Evolutionary conservation across 2,113 vertebrate species (phyloP).

Genomic region (Chionomys nivalis): DNA sequence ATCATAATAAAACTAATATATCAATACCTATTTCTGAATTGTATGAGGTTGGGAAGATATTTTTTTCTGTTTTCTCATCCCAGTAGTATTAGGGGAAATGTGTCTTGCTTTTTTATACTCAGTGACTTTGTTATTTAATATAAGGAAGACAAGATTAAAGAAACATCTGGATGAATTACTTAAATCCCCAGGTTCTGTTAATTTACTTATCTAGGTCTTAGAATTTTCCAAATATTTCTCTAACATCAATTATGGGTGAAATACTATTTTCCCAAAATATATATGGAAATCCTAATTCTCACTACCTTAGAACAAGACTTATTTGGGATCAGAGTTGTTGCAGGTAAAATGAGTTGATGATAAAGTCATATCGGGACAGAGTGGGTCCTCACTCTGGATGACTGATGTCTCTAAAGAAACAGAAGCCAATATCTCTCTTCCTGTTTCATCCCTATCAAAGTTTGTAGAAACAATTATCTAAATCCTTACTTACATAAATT

Average conservation of each 20-base stretch:
- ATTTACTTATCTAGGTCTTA: not conserved
- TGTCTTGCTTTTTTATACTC: not conserved
- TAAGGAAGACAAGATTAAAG: not conserved
- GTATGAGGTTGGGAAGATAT: not conserved
- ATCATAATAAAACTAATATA: not conserved
- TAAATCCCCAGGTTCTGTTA: accelerated
- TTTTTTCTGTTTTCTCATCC: not conserved
- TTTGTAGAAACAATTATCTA: not conserved
- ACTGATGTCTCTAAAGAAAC: not conserved
- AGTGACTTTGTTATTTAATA: not conserved
- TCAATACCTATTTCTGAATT: not conserved
- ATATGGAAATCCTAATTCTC: not conserved
- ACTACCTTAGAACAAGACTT: not conserved
- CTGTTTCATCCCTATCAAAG: not conserved
- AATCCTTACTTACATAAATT: not conserved
- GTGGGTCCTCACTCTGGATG: not conserved
- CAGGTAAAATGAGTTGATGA: not conserved
- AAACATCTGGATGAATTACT: not conserved
- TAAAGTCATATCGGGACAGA: not conserved
- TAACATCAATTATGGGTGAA: not conserved
- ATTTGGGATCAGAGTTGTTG: not conserved
- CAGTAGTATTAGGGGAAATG: not conserved
- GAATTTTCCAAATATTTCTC: not conserved
- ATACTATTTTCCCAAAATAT: not conserved
- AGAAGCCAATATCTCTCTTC: not conserved